Evolutionary conservation across 2,888 invertebrate species (phyloP).

Genomic region (Chirona hameri): DNA sequence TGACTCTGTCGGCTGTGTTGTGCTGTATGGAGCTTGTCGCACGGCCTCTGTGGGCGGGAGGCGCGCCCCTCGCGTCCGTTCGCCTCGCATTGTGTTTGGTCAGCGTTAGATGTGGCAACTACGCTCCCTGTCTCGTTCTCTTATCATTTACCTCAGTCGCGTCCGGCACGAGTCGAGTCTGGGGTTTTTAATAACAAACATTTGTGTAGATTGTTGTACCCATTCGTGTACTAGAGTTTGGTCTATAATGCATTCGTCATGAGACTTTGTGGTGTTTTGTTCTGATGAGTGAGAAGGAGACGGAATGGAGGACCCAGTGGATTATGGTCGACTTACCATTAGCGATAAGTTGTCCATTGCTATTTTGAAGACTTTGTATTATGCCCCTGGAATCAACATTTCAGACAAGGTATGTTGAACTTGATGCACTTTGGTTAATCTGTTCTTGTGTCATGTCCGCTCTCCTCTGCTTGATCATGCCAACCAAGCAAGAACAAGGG

Average conservation of each 20-base stretch:
- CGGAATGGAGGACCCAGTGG: too few relatives aligned
- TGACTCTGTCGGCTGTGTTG: background rate
- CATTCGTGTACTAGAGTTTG: background rate
- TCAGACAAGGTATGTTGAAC: too few relatives aligned
- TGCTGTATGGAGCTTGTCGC: background rate
- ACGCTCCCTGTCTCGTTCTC: background rate
- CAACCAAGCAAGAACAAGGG: too few relatives aligned
- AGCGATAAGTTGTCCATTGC: too few relatives aligned
- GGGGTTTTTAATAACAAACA: background rate
- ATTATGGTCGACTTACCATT: too few relatives aligned
- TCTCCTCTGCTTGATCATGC: too few relatives aligned
- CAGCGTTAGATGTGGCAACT: background rate
- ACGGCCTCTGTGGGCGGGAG: background rate
- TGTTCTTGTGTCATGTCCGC: too few relatives aligned
- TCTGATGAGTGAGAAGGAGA: too few relatives aligned
- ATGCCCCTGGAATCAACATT: too few relatives aligned
- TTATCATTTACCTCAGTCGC: constrained; percentile 25
- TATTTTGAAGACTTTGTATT: too few relatives aligned
- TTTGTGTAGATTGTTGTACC: background rate
- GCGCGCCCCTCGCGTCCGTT: too few relatives aligned
- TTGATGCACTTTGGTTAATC: too few relatives aligned
- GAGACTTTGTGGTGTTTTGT: background rate
- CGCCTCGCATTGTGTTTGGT: background rate
- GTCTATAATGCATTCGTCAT: background rate
- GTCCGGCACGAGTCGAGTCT: background rate